Evolutionary conservation across 53 echinoderm and acorn worm species (phyloP), one percentile per base, ranked within the genome.

Genomic region (Stichopus horrens): DNA sequence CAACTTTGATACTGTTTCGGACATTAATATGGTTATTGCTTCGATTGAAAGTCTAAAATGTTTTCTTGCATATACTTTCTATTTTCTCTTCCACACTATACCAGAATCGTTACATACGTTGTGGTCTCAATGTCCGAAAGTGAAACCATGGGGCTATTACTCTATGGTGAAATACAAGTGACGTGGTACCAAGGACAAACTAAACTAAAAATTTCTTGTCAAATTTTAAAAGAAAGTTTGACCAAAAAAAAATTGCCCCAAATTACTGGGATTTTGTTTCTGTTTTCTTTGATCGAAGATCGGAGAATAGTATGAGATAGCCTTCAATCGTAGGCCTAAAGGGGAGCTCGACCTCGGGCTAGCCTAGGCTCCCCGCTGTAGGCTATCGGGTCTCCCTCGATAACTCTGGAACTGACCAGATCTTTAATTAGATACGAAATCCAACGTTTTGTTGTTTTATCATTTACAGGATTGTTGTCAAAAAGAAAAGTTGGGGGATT

Each of bases 371-470:
- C 81, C 56, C 81, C 57, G 81, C 81, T 81, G 81, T 56, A 54
- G 81, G 57, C 81, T 81, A 81, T 81, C 81, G 56, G 58, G 21
- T 57, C 20, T 10, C n/a, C 21, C 21, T 81, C 9, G 22, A 56
- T n/a, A 16, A 71, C 71, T 75, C 75, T 23, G 6, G 56, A 58
- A 22, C 57, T 57, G 81, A 58, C 81, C 81, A 57, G 58, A 21
- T 9, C 7, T 52, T 23, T 81, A 81, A 81, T 81, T 81, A 58
- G 81, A 58, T 21, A 56, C 56, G 81, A 81, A 57, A 22, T 81
- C n/a, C 19, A 58, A 19, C 56, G 10, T 81, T 81, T 81, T 81
- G 81, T 81, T 81, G 57, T 81, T 81, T 81, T 81, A 81, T 81
- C 20, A 81, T 81, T 81, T 81, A 20, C 57, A 53, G 21, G 58